Conservation (phyloP, 2,888 invertebrate species). For the Seira sanloemensis region DNA sequence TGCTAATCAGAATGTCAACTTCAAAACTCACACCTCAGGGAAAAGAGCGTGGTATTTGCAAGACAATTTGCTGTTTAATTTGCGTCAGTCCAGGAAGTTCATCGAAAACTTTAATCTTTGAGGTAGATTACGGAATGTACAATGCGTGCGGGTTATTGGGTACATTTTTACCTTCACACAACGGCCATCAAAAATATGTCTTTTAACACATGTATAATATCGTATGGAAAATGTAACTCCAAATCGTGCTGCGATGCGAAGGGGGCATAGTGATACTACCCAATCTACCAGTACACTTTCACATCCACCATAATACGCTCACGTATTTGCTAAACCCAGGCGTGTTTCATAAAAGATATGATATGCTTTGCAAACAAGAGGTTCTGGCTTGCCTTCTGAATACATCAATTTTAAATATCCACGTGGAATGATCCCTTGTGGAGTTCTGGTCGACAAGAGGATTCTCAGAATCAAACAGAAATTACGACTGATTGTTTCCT, state of each 20-base stretch:
- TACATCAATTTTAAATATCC: constrained; percentile 4
- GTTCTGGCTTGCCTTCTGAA: too few relatives aligned
- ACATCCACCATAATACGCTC: not conserved
- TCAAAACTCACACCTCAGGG: too few relatives aligned
- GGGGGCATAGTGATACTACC: too few relatives aligned
- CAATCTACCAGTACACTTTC: too few relatives aligned
- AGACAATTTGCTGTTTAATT: not conserved
- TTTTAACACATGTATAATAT: too few relatives aligned
- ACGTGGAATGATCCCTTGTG: not conserved
- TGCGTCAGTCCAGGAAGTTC: not conserved
- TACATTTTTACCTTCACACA: not conserved
- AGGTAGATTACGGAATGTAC: not conserved
- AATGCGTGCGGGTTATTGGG: not conserved
- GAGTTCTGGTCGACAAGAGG: not conserved
- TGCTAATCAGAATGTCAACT: too few relatives aligned
- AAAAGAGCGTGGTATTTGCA: too few relatives aligned
- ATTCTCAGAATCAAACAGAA: not conserved
- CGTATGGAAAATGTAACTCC: not conserved
- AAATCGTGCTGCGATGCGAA: not conserved
- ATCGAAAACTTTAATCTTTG: not conserved
- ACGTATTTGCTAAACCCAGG: not conserved
- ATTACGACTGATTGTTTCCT: not conserved
- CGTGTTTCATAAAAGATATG: not conserved
- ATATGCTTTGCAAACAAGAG: too few relatives aligned
- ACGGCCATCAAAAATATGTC: too few relatives aligned